Evolutionary conservation across 1,140 invertebrate species (phyloP), one percentile per base, ranked within the genome.

Genomic region (Bombus turneri): DNA sequence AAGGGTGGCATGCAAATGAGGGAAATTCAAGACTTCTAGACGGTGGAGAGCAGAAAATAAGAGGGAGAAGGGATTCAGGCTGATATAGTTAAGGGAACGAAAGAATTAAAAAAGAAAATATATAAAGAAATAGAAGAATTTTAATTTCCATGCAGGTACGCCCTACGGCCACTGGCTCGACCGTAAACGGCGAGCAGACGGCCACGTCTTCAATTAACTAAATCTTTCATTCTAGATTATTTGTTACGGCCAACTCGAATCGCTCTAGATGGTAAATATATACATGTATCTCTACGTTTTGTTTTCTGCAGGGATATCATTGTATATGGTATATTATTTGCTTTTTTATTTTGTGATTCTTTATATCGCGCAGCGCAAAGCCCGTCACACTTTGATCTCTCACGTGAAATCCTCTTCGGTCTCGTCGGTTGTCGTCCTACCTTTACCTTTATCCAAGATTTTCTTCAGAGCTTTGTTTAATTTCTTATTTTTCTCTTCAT

Each of bases 381-480:
- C 88, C 87, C 88, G 88, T 91, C 87, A 92, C 87, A 90, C 88
- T 91, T 88, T 91, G 88, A 88, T 92, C 86, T 92, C 86, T 93
- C 92, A 92, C 90, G 88, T 92, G 88, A 92, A 73, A 71, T 91
- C 88, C 88, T 91, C 88, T 91, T 91, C 88, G 89, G 89, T 59
- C 43, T 89, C 79, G 89, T 88, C 74, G 86, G 87, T 91, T 91
- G 88, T 66, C 34, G 83, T 89, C 73, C 79, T 80, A 79, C 82
- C 69, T 93, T 94, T 94, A 94, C 93, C 93, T 94, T 93, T 92
- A 77, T 93, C 86, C 80, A 91, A 81, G 79, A 87, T 91, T 72
- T 91, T 95, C 92, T 92, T 95, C 93, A 93, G 90, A 87, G 91
- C 93, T 91, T 89, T 94, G 83, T 88, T 91, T 84, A 83, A 88